These are phyloP conservation scores for Strigamia crassipes DNA, from an alignment of 2,888 invertebrate species.

Conservation along the genomic window DNA sequence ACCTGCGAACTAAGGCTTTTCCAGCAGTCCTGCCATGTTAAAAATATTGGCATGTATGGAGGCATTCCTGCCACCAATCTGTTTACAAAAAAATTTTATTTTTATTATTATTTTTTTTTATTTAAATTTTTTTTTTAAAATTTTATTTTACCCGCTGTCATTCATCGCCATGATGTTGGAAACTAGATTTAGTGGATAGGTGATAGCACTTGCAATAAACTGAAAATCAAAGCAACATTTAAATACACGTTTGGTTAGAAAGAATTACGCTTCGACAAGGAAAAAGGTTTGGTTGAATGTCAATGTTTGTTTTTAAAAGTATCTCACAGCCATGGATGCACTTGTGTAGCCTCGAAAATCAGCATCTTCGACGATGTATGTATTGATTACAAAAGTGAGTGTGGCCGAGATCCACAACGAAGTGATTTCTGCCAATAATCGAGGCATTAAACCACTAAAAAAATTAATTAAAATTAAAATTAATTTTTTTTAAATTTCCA, in stretches of 20 bases:
- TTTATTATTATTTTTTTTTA: conserved; percentile 41
- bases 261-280: neutral
- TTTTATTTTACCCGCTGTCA: conserved; percentile 68
- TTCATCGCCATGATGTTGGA: conserved; percentile 88
- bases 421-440: conserved; percentile 80
- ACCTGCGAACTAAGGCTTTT: conserved; percentile 65
- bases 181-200: conserved; percentile 92
- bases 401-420: conserved; percentile 77
- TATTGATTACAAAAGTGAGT: conserved; percentile 76
- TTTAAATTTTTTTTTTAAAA: neutral
- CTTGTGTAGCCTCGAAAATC: conserved; percentile 66
- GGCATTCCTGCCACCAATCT: conserved; percentile 80
- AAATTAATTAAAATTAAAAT: too few relatives aligned
- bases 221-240: conserved; percentile 57
- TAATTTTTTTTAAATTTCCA: too few relatives aligned
- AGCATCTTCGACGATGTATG: conserved; percentile 76
- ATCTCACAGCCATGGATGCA: conserved; percentile 66
- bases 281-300: neutral
- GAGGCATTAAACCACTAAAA: conserved; percentile 85
- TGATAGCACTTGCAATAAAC: conserved; percentile 79
- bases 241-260: conserved; percentile 15
- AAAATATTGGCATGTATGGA: conserved; percentile 81
- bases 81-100: conserved; percentile 49
- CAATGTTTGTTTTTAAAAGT: conserved; percentile 43
- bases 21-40: conserved; percentile 82